Conservation (phyloP, 1,140 invertebrate species). For the Saccostrea echinata region DNA sequence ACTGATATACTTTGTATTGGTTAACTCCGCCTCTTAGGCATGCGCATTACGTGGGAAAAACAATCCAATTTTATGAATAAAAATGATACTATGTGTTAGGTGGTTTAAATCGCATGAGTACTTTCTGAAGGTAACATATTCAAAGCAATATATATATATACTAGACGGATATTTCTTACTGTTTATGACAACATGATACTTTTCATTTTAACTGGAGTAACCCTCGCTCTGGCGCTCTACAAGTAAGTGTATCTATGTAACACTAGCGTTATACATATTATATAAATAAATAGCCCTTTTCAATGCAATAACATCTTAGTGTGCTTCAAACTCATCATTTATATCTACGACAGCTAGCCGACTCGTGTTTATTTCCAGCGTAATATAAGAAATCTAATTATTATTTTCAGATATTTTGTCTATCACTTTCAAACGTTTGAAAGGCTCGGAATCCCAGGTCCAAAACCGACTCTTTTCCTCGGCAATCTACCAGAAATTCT, state of each 20-base stretch:
- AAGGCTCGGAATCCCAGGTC: conserved; percentile 69
- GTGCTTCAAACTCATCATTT: no score
- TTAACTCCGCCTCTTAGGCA: conserved; percentile 10
- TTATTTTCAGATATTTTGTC: conserved; percentile 19
- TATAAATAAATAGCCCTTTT: no score
- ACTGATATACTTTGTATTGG: neutral
- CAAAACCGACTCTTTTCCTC: conserved; percentile 65
- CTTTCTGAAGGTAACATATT: neutral
- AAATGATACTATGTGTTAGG: neutral
- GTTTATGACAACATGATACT: neutral
- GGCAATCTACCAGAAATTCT: conserved; percentile 71
- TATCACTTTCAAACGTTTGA: conserved; percentile 70
- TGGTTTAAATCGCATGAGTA: conserved; percentile 18
- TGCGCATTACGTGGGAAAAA: conserved; percentile 29
- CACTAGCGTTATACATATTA: no score
- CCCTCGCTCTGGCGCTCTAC: neutral
- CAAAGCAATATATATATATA: neutral
- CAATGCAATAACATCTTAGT: no score
- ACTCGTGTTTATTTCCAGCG: no score
- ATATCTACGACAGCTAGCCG: no score
- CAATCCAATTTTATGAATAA: conserved; percentile 20
- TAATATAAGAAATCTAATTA: neutral
- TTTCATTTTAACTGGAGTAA: neutral
- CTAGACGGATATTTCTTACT: neutral
- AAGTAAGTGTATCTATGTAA: neutral